Evolutionary conservation across 2,888 invertebrate genomes (phyloP).

Genomic region (Pachymerium ferrugineum): DNA sequence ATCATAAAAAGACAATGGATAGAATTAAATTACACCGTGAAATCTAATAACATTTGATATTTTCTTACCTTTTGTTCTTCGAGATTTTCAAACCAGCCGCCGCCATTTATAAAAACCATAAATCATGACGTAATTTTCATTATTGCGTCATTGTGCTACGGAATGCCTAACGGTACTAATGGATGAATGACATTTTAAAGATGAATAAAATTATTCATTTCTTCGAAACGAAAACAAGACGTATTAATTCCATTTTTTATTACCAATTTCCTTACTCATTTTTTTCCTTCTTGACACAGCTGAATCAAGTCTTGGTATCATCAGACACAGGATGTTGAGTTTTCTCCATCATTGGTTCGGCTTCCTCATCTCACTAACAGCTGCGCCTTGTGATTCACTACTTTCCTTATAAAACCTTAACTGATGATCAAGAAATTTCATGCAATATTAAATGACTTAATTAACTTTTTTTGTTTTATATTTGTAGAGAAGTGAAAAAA

Average conservation of each 20-base stretch:
- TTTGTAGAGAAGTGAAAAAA: conserved; percentile 41
- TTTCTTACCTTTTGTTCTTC: too few relatives aligned
- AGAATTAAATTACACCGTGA: too few relatives aligned
- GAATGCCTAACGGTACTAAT: too few relatives aligned
- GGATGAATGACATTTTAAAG: too few relatives aligned
- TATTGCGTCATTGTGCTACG: too few relatives aligned
- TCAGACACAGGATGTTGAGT: conserved; percentile 8
- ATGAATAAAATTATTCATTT: too few relatives aligned
- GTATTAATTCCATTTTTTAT: background rate
- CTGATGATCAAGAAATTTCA: background rate
- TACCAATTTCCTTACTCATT: background rate
- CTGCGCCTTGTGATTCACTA: background rate
- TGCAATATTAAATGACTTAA: background rate
- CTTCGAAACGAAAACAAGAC: too few relatives aligned
- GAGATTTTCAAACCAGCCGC: too few relatives aligned
- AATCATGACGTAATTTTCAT: too few relatives aligned
- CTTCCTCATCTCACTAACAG: background rate
- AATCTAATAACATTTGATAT: too few relatives aligned
- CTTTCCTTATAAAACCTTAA: background rate
- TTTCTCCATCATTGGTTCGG: background rate
- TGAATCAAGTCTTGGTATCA: background rate
- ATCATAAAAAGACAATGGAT: too few relatives aligned
- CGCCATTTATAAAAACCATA: too few relatives aligned
- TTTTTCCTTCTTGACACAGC: background rate
- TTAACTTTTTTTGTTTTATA: background rate